Evolutionary conservation across 2,797 vertebrate species (phyloP), one percentile per base, ranked within the genome.

Genomic region (Austrolebias charrua): DNA sequence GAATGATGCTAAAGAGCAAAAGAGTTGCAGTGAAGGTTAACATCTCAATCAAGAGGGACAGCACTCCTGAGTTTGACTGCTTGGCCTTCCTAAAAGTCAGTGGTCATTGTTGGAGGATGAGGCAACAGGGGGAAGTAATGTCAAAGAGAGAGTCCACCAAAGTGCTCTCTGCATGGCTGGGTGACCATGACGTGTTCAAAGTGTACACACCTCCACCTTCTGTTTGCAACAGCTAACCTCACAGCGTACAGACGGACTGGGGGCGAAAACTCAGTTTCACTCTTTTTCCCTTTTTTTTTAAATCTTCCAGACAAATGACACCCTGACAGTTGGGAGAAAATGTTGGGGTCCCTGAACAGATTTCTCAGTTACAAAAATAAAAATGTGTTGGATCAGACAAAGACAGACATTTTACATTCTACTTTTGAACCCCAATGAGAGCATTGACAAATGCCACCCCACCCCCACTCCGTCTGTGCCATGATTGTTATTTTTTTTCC

Each of bases 281-380:
- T 85, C 70, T 76, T 75, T 75, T 24, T 35, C 10, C 9, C 9
- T 35, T 5, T 52, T 55, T 73, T 60, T 38, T 55, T 55, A 10
- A 28, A 9, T 63, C 35, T 38, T 40, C 69, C 77, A 91, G 90
- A 90, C 82, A 90, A 93, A 92, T 88, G 90, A 93, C 93, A 94
- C 92, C 91, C 91, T 92, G 90, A 91, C 89, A 90, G 90, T 92
- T 92, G 89, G 90, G 44, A 10, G 20, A 20, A 81, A 92, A 92
- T 87, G 84, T 90, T 91, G 90, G 90, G 91, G 92, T 92, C 92
- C 91, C 90, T 91, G 88, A 93, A 92, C 92, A 94, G 92, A 94
- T 93, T 94, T 94, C 89, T 89, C 92, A 89, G 92, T 83, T 92
- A 88, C 88, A 88, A 89, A 94, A 93, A 94, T 94, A 94, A 93